phyloP scores from a whole-genome alignment of 2,888 invertebrate genomes.

The Lochmaea crataegi region DNA sequence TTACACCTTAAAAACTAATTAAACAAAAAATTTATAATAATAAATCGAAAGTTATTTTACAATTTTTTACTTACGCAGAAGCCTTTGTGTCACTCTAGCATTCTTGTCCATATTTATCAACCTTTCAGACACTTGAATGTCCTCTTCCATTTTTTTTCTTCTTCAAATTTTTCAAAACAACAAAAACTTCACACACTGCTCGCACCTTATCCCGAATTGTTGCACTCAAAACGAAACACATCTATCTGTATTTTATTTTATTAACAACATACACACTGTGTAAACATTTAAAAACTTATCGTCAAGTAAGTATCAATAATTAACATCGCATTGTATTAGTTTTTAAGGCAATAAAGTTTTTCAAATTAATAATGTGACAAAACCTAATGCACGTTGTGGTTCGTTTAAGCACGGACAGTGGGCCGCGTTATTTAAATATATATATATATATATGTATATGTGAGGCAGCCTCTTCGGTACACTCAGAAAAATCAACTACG shows the following conservation, averaged over 20 bases:
- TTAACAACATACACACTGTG: constrained; percentile 32
- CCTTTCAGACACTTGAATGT: not conserved
- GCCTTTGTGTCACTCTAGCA: not conserved
- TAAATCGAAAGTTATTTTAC: too few relatives aligned
- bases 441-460: too few relatives aligned
- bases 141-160: constrained; percentile 1
- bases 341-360: constrained; percentile 18
- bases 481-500: not conserved
- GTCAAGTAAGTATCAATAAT: constrained; percentile 27
- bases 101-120: not conserved
- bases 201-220: constrained; percentile 8
- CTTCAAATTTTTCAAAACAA: too few relatives aligned
- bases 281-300: constrained; percentile 31
- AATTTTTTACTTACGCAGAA: not conserved
- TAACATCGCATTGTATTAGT: constrained; percentile 27
- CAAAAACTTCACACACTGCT: constrained; percentile 1
- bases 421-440: constrained; percentile 1
- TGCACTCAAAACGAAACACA: constrained; percentile 29
- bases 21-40: too few relatives aligned
- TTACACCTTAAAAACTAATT: too few relatives aligned
- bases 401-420: not conserved
- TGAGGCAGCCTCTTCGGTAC: not conserved
- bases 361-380: not conserved
- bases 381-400: not conserved
- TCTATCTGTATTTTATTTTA: constrained; percentile 36